Evolutionary conservation across 2,888 invertebrate genomes (phyloP), one percentile per base, ranked within the genome.

Genomic region (Caenorhabditis sulstoni): DNA sequence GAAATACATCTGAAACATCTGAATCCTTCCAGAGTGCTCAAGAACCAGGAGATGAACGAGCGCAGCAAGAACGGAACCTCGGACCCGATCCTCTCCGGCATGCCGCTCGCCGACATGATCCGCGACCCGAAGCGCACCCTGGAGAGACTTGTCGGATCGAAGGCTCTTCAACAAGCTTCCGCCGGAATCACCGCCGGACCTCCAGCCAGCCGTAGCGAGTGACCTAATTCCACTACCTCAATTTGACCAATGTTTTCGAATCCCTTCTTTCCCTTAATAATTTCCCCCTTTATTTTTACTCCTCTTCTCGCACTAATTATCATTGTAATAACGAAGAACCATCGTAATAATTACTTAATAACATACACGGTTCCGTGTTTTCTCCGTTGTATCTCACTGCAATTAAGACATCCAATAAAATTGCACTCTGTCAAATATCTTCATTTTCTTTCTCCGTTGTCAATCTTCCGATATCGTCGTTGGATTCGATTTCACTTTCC

Each of bases 41-140:
- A 90, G 79, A 90, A 90, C 81, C 86, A 89, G 59, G 89, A 90
- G 66, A 58, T 83, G 45, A 79, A 77, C 39, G 81, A 84, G 75
- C 82, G 85, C 55, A 80, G 83, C 49, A 84, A 83, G 79, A 85
- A 85, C 57, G 83, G 84, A 58, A 84, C 81, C 14, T 80, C 74
- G n/a, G 84, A 84, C 49, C 73, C 83, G 52, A 74, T 79, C 55
- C 82, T 80, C 58, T 81, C 82, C 39, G 82, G 81, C 65, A 84
- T 81, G 82, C 84, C 88, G 18, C 68, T 88, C 22, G 87, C 89
- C 59, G 88, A 88, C 68, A 84, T 89, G 76, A 79, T 89, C 71
- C 84, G 87, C 55, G 88, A 89, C 65, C 89, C 89, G 12, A 85
- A 87, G 78, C 81, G 86, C 58, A 87, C 87, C 37, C 82, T 89